phyloP scores from a whole-genome alignment of 1,140 invertebrate genomes.

The Galleria mellonella region DNA sequence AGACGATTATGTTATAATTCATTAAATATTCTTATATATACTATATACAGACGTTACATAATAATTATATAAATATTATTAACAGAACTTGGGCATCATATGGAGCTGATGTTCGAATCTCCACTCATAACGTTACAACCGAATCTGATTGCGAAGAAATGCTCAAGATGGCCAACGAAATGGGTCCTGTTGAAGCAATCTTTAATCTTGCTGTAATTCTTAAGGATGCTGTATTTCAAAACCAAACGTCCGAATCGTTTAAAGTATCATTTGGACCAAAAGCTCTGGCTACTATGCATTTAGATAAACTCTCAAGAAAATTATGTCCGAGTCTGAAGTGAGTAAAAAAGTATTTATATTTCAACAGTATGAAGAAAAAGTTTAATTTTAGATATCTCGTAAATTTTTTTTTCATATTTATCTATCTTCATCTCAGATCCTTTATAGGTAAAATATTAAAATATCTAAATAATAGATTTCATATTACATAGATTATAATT shows the following conservation, averaged over 20 bases:
- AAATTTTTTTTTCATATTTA: too few species aligned
- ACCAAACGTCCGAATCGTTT: constrained; percentile 78
- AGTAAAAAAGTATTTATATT: constrained; percentile 19
- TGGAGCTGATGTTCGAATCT: constrained; percentile 78
- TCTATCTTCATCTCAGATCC: too few species aligned
- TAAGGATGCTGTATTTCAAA: constrained; percentile 77
- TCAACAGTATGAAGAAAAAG: too few species aligned
- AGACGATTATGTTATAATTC: too few species aligned
- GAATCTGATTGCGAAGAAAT: constrained; percentile 77
- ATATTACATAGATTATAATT: too few species aligned
- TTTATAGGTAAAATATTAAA: too few species aligned
- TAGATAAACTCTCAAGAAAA: constrained; percentile 76
- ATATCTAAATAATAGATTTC: too few species aligned
- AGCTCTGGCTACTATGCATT: constrained; percentile 75
- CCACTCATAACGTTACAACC: constrained; percentile 79
- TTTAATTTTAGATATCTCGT: too few species aligned
- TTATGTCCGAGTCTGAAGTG: constrained; percentile 75
- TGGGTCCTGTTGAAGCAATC: constrained; percentile 84
- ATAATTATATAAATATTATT: constrained; percentile 3
- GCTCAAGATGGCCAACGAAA: constrained; percentile 75
- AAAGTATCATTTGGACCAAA: constrained; percentile 76
- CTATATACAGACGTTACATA: too few species aligned
- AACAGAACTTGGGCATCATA: constrained; percentile 78
- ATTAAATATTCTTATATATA: too few species aligned
- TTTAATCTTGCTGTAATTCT: constrained; percentile 88